Conservation (phyloP, 2,113 vertebrate species). For the Panthera leo region DNA sequence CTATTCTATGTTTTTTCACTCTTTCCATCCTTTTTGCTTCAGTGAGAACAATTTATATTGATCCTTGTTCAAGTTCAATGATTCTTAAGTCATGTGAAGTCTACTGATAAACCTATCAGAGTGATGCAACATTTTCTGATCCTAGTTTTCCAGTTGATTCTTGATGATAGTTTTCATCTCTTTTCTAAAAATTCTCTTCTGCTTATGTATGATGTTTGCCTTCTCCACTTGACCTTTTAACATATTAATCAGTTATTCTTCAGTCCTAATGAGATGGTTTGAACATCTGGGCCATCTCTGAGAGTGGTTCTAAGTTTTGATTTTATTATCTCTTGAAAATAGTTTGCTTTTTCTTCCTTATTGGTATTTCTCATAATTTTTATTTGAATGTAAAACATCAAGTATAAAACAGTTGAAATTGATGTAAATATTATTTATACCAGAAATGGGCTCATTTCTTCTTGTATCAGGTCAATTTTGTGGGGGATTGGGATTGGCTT, state of each 20-base stretch:
- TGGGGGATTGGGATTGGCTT: background rate
- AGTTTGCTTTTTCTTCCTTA: background rate
- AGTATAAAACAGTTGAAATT: background rate
- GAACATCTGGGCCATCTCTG: background rate
- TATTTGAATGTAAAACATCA: background rate
- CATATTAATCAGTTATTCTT: background rate
- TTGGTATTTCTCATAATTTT: background rate
- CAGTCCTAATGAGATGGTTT: background rate
- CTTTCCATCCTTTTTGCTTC: background rate
- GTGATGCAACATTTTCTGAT: background rate
- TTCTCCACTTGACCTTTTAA: background rate
- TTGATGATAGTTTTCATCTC: background rate
- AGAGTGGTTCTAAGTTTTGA: background rate
- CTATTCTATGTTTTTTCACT: background rate
- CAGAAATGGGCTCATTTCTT: background rate
- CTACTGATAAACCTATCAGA: background rate
- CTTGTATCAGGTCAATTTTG: background rate
- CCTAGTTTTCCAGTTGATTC: background rate
- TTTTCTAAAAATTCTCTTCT: background rate
- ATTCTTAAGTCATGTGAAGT: background rate
- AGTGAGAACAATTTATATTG: background rate
- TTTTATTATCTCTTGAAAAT: background rate
- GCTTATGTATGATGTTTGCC: background rate
- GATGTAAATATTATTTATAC: background rate
- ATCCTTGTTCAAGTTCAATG: background rate